Base-by-base conservation (phyloP, 2,888 invertebrate genomes). In the Latrodectus hesperus region DNA sequence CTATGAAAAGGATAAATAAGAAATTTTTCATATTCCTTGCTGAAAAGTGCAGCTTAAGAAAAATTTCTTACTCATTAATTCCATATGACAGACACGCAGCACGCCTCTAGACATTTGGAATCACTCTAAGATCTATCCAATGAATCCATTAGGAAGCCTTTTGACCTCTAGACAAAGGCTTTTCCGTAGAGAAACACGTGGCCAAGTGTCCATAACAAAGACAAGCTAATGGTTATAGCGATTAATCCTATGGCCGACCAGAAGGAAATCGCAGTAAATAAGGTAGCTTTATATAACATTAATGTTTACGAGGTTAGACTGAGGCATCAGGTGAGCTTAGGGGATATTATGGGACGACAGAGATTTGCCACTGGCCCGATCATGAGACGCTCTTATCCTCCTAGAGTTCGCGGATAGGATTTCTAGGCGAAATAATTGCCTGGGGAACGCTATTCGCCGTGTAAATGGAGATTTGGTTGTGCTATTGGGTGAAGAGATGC, bases 181-280 rank as follows among this genome's bases (percentile, higher is more conserved):
- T 86, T 64, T 73, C 64, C 16, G 52, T 38, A 53, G 52, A 16
- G 51, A 60, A 38, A 73, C 80, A 73, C 72, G 68, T 83, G 65
- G 70, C 53, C 84, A 86, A 80, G 80, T 80, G 85, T 76, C 85
- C 75, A 76, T 75, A 86, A 80, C 80, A 86, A 86, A 86, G 85
- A 86, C 80, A 86, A 86, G 76, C 70, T 80, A 86, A 86, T 86
- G 80, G 80, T 76, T 70, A 51, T 53, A 64, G 14, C 75, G 85
- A 86, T 86, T 86, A 86, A 86, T 86, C 85, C 85, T 53, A 70
- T 71, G 85, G 85, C 74, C 85, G 76, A 80, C 80, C 76, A 75
- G 80, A 76, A 86, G 85, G 85, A 86, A 85, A 86, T 86, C 85
- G 80, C 75, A 80, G 85, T 86, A 86, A 86, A 86, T 86, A 86